These are phyloP conservation scores for Acrocyrtus sp. DNA, from an alignment of 2,888 invertebrate species.

Conservation along the genomic window DNA sequence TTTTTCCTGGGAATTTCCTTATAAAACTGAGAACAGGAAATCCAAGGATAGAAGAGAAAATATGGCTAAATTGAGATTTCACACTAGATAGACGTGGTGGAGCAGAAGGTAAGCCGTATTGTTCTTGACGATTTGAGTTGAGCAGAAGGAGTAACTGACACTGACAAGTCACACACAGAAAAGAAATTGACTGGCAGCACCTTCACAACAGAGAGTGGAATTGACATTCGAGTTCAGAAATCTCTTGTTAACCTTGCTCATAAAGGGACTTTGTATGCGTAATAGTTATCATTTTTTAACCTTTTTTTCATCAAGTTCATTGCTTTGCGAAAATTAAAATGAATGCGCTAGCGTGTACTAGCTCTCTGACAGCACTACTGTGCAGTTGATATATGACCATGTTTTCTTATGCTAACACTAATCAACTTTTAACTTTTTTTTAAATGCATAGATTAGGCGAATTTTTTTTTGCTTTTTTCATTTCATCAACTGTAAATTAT, in stretches of 20 bases:
- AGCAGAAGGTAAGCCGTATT: background rate
- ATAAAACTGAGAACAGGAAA: conserved; percentile 25
- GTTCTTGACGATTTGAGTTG: background rate
- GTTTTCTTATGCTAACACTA: too few relatives aligned
- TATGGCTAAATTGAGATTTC: background rate
- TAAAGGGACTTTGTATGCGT: too few relatives aligned
- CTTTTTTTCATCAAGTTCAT: background rate
- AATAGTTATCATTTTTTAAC: background rate
- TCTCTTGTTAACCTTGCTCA: too few relatives aligned
- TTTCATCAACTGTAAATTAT: background rate
- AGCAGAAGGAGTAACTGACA: background rate
- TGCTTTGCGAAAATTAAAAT: background rate
- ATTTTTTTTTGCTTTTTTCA: too few relatives aligned
- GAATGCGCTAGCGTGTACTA: too few relatives aligned
- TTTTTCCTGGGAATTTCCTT: conserved; percentile 20
- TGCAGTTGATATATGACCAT: background rate
- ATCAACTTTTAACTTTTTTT: too few relatives aligned
- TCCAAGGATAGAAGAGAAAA: background rate
- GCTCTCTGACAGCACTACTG: too few relatives aligned
- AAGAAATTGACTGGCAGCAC: background rate
- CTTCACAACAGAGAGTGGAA: background rate
- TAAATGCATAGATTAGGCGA: too few relatives aligned
- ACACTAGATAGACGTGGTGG: background rate
- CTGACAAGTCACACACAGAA: background rate
- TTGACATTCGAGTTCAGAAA: background rate